A percentile compares a stretch with the other conserved stretches of the same genome.
Evolutionary conservation across 2,113 vertebrate genomes (phyloP).

Genomic region (Ictidomys tridecemlineatus): DNA sequence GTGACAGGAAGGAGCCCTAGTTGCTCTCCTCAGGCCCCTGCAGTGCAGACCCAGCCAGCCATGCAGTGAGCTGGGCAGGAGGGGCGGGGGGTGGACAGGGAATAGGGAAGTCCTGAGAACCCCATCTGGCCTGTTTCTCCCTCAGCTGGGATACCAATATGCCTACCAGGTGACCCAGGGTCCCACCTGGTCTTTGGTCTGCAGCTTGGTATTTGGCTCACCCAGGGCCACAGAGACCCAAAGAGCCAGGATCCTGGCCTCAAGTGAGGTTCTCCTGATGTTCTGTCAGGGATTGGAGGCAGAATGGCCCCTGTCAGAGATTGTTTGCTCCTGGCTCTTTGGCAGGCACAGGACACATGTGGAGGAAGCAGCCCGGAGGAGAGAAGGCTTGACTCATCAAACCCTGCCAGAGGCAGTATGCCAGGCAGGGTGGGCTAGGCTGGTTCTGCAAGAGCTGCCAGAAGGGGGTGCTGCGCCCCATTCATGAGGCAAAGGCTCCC

Average conservation of each 20-base stretch:
- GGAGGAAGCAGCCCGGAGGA: constrained; percentile 6
- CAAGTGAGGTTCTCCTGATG: background rate
- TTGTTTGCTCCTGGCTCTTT: background rate
- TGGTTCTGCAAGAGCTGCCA: constrained; percentile 46
- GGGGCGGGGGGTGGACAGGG: background rate
- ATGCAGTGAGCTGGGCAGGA: constrained; percentile 57
- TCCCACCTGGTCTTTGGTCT: background rate
- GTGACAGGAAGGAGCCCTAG: background rate
- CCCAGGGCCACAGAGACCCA: background rate
- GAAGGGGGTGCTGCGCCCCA: constrained; percentile 69
- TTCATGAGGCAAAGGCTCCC: constrained; percentile 54
- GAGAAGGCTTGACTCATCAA: background rate
- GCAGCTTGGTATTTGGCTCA: background rate
- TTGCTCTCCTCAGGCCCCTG: constrained; percentile 44
- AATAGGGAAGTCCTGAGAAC: background rate
- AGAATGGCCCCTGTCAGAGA: background rate
- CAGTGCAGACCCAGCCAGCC: constrained; percentile 30
- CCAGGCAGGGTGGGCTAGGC: background rate
- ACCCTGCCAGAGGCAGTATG: background rate
- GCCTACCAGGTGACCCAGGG: background rate
- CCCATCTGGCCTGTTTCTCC: background rate
- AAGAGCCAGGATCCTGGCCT: background rate
- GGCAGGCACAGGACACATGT: background rate
- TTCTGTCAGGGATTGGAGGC: background rate
- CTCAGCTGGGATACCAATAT: background rate